Percentiles rank a stretch among this genome's conserved stretches.
Evolutionary conservation across 2,113 vertebrate genomes (phyloP).

Genomic region (Larimichthys polyactis): DNA sequence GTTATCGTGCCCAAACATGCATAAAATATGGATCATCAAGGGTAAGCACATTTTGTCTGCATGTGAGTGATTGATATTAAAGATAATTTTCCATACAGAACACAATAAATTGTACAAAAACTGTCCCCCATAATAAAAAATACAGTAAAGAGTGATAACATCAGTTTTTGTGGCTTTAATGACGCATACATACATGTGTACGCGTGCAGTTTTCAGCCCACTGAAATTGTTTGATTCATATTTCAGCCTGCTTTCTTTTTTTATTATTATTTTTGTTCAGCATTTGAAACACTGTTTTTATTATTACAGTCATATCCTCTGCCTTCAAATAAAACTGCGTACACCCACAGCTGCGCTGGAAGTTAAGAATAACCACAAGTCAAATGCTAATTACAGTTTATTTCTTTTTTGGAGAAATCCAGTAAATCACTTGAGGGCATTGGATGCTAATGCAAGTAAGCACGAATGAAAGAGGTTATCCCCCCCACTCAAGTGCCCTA

Average conservation of each 20-base stretch:
- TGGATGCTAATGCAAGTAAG: constrained; percentile 72
- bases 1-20: neutral
- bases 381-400: constrained; percentile 59
- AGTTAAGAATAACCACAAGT: constrained; percentile 24
- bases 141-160: neutral
- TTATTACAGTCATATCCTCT: neutral
- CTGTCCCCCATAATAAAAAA: neutral
- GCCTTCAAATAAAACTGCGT: neutral
- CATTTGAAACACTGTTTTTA: neutral
- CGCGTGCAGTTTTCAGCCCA: neutral
- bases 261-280: neutral
- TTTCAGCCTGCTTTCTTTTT: neutral
- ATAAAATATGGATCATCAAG: constrained; percentile 2
- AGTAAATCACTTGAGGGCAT: constrained; percentile 50
- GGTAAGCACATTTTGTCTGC: neutral
- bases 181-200: neutral
- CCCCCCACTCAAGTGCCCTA: constrained; percentile 59
- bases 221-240: neutral
- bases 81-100: neutral
- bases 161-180: neutral
- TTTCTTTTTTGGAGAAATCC: constrained; percentile 40
- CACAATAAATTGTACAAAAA: neutral
- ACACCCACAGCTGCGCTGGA: neutral
- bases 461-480: constrained; percentile 58
- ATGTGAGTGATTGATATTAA: neutral